Base-by-base conservation (phyloP, 92 coral and sea anemone genomes). In the Bergia puertoricense region DNA sequence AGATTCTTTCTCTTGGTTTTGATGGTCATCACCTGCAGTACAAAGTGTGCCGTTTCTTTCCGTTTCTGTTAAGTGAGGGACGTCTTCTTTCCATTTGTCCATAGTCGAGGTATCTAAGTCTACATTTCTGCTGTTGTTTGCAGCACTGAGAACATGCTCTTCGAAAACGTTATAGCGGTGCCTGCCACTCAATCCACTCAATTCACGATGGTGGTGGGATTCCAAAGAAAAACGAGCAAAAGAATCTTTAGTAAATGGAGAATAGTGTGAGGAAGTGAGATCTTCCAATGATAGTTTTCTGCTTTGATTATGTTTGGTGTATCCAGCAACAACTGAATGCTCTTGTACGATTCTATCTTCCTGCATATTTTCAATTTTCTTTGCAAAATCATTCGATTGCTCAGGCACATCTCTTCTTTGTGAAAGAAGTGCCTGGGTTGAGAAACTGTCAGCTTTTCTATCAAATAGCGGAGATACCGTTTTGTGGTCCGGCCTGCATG, bases 171-270 rank as follows among this genome's bases (percentile, higher is more conserved):
- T 71, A 48, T 0, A 39, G 36, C 38, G 4, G 68, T 71, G 42
- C 46, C 65, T 84, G 44, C 14, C 80, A 76, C 80, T 76, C 48
- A 76, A 41, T 42, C 14, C 80, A 76, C 80, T 76, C 48, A 76
- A 41, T 42, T 76, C 51, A 76, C 48, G 80, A 6, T n/a, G 80
- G 80, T 15, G 48, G 30, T 76, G 80, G 16, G 77, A 50, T 15
- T 72, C 78, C 2, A 48, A 48, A 30, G 87, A 39, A 38, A 69
- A 45, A 30, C 42, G 78, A 0, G 87, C 16, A 71, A 48, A 46
- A 6, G 79, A 84, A 45, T 84, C 87, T 71, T 84, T 84, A 4
- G 87, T 71, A 48, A 71, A 84, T 30, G 87, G 87, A 30, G 51
- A 71, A 74, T 69, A 74, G 30, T 84, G 85, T 37, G 48, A 56